These are phyloP conservation scores for Parotocinclus haroldoi DNA, from an alignment of 2,797 vertebrate species.

Conservation along the genomic window DNA sequence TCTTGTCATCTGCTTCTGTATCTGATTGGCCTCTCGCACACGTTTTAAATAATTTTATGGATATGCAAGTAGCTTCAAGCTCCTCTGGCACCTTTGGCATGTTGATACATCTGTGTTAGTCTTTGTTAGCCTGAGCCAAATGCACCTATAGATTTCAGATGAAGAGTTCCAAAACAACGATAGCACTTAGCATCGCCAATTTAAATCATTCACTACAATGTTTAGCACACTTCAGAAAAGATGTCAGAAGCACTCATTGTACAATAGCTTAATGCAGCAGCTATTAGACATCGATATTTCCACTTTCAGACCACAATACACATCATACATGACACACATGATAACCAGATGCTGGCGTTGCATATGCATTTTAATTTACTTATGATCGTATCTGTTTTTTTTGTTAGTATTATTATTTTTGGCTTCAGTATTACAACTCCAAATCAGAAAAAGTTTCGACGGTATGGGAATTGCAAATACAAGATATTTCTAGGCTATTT, in stretches of 20 bases:
- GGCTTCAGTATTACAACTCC: too few species aligned
- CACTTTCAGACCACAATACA: conserved; percentile 41
- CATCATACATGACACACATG: conserved; percentile 39
- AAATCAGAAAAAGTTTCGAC: too few species aligned
- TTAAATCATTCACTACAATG: conserved; percentile 29
- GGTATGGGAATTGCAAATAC: too few species aligned
- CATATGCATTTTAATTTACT: neutral
- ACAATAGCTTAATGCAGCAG: conserved; percentile 6
- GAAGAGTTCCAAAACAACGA: conserved; percentile 8
- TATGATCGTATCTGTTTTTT: too few species aligned
- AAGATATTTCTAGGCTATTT: too few species aligned
- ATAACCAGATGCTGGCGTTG: conserved; percentile 15
- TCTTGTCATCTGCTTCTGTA: conserved; percentile 22
- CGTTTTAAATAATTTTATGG: neutral
- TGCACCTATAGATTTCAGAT: neutral
- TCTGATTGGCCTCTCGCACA: conserved; percentile 25
- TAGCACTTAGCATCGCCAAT: conserved; percentile 3
- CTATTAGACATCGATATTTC: neutral
- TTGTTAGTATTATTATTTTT: too few species aligned
- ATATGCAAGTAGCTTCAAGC: conserved; percentile 3
- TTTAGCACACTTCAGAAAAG: conserved; percentile 28
- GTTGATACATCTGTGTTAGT: conserved; percentile 34
- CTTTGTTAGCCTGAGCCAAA: conserved; percentile 31
- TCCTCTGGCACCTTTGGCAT: conserved; percentile 13
- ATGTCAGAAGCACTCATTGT: conserved; percentile 26